Evolutionary conservation across 2,888 invertebrate genomes (phyloP).

Genomic region (Campoplex capitator): DNA sequence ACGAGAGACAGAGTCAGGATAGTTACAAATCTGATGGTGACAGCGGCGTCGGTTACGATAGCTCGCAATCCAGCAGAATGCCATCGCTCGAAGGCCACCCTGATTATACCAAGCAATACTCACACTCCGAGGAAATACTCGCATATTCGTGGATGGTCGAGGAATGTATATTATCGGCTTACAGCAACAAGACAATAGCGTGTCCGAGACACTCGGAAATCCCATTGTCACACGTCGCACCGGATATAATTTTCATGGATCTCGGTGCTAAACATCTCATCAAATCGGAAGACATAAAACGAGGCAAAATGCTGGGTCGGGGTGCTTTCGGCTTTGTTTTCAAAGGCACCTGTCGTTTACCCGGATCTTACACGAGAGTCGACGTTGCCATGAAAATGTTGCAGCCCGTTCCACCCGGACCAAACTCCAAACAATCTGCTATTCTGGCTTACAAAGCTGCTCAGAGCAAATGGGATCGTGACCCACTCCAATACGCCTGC

Average conservation of each 20-base stretch:
- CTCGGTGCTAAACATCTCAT: slow-evolving; percentile 93
- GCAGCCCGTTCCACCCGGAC: slow-evolving; percentile 96
- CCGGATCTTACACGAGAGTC: slow-evolving; percentile 86
- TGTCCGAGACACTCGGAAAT: slow-evolving; percentile 94
- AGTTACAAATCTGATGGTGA: slow-evolving; percentile 93
- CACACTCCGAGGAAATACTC: slow-evolving; percentile 76
- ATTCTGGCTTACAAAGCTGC: slow-evolving; percentile 87
- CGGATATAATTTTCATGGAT: slow-evolving; percentile 97
- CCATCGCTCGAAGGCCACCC: slow-evolving; percentile 93
- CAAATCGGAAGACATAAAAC: slow-evolving; percentile 92
- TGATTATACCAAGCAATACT: slow-evolving; percentile 83
- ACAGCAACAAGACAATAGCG: slow-evolving; percentile 89
- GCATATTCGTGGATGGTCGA: slow-evolving; percentile 96
- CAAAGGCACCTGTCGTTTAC: slow-evolving; percentile 88
- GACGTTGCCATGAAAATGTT: slow-evolving; percentile 98
- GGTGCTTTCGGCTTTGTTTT: slow-evolving; percentile 99
- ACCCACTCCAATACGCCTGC: slow-evolving; percentile 96
- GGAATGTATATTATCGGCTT: slow-evolving; percentile 96
- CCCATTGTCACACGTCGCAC: slow-evolving; percentile 92
- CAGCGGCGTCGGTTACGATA: slow-evolving; percentile 94
- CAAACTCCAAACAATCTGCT: slow-evolving; percentile 89
- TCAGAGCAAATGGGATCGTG: slow-evolving; percentile 96
- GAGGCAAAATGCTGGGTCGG: slow-evolving; percentile 93
- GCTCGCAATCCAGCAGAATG: slow-evolving; percentile 91
- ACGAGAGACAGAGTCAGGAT: slow-evolving; percentile 86